Conservation (phyloP, 2,797 vertebrate species). For the Cirrhinus molitorella region DNA sequence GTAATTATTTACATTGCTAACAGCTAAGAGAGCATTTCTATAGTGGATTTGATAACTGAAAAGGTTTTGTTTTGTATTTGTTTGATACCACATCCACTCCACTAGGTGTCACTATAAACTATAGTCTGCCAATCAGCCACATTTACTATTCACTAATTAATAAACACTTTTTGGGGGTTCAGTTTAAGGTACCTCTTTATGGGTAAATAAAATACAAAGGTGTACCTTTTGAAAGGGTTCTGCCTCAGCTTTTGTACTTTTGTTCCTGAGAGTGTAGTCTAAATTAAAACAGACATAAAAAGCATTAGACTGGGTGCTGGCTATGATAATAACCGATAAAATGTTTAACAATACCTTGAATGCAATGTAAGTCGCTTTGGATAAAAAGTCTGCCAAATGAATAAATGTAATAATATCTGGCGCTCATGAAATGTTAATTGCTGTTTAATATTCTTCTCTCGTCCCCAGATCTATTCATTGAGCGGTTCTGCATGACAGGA, state of each 20-base stretch:
- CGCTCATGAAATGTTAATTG: conserved; percentile 13
- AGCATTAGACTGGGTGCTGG: neutral
- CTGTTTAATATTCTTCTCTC: conserved; percentile 32
- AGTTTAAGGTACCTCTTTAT: too few species aligned
- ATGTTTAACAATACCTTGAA: neutral
- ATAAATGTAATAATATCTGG: neutral
- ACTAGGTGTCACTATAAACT: neutral
- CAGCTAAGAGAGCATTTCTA: neutral
- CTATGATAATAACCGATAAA: neutral
- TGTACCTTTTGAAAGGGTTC: neutral
- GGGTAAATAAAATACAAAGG: neutral
- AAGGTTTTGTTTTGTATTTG: neutral
- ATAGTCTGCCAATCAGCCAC: too few species aligned
- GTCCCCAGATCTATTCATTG: conserved; percentile 90
- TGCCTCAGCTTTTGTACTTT: neutral
- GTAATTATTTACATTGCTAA: neutral
- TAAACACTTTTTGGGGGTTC: neutral
- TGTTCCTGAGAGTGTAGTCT: neutral
- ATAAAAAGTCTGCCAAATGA: neutral
- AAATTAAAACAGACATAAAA: neutral
- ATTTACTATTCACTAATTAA: neutral
- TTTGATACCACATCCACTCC: neutral
- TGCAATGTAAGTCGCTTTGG: neutral
- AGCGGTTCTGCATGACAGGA: conserved; percentile 98
- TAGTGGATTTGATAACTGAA: neutral